These are phyloP conservation scores for Psephotus haematonotus DNA, from an alignment of 2,113 vertebrate genomes.

Conservation along the genomic window DNA sequence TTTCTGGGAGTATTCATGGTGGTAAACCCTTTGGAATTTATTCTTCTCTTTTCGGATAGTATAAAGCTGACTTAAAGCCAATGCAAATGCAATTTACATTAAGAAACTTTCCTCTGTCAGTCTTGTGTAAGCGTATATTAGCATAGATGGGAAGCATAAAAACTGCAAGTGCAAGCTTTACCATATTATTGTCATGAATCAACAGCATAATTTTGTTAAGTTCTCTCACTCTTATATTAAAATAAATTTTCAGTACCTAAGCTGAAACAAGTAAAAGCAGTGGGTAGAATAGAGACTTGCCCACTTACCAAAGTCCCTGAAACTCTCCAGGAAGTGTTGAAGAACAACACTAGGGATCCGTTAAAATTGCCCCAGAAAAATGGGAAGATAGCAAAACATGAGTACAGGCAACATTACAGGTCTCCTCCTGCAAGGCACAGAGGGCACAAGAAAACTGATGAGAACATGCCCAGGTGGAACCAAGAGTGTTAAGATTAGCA, in stretches of 20 bases:
- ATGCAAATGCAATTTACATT: slow-evolving; percentile 50
- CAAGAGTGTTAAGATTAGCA: background rate
- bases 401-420: background rate
- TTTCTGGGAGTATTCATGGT: background rate
- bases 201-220: background rate
- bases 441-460: background rate
- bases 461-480: background rate
- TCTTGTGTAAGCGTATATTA: background rate
- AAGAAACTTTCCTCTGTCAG: slow-evolving; percentile 34
- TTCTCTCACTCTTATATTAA: background rate
- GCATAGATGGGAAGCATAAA: background rate
- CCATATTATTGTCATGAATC: background rate
- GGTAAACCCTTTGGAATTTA: slow-evolving; percentile 7
- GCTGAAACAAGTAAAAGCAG: background rate
- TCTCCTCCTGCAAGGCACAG: background rate
- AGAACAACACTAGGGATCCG: background rate
- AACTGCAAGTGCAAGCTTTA: background rate
- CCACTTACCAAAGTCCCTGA: background rate
- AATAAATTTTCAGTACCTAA: background rate
- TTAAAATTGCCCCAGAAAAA: background rate
- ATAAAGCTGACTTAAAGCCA: slow-evolving; percentile 31
- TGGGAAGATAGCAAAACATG: background rate
- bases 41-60: background rate
- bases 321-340: background rate
- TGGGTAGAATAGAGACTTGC: background rate